These are phyloP conservation scores for Megalopta genalis DNA, from an alignment of 1,140 invertebrate genomes.

Conservation along the genomic window DNA sequence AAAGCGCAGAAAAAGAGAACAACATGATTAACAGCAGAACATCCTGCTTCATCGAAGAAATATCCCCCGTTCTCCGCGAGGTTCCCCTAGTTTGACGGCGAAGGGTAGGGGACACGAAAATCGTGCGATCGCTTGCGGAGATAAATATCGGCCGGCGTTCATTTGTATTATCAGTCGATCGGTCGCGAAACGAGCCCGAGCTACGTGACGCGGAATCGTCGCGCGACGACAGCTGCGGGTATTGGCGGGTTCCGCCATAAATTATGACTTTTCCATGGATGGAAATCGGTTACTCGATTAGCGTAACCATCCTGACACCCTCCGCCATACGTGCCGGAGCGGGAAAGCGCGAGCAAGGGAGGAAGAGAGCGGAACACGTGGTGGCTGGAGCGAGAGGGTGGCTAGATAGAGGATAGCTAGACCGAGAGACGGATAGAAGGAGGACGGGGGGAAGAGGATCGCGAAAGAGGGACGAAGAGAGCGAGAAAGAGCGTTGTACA, in stretches of 20 bases:
- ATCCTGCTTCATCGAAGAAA: neutral
- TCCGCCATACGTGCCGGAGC: constrained; percentile 34
- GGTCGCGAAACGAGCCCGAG: constrained; percentile 20
- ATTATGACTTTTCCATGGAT: constrained; percentile 69
- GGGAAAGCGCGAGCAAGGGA: constrained; percentile 10
- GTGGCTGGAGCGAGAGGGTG: neutral
- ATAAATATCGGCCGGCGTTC: constrained; percentile 24
- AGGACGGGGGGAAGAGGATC: constrained; percentile 11
- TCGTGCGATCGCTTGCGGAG: neutral
- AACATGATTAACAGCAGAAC: too few species aligned
- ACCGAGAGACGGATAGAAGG: neutral
- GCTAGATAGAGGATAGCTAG: neutral
- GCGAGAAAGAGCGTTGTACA: constrained; percentile 29
- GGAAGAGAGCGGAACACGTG: neutral
- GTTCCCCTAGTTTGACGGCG: too few species aligned
- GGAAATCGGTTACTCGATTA: constrained; percentile 78
- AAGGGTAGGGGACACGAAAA: neutral
- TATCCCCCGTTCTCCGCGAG: neutral
- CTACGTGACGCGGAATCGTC: constrained; percentile 23
- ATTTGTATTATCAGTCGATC: constrained; percentile 26
- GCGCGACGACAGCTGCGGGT: constrained; percentile 1
- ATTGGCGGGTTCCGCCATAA: constrained; percentile 31
- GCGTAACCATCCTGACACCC: constrained; percentile 73
- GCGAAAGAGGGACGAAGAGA: constrained; percentile 32
- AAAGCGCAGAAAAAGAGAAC: too few species aligned